A percentile compares a stretch with the other conserved stretches of the same genome.
These are phyloP conservation scores for Drosophila hamatofila DNA, from an alignment of 2,888 invertebrate genomes.

Conservation along the genomic window DNA sequence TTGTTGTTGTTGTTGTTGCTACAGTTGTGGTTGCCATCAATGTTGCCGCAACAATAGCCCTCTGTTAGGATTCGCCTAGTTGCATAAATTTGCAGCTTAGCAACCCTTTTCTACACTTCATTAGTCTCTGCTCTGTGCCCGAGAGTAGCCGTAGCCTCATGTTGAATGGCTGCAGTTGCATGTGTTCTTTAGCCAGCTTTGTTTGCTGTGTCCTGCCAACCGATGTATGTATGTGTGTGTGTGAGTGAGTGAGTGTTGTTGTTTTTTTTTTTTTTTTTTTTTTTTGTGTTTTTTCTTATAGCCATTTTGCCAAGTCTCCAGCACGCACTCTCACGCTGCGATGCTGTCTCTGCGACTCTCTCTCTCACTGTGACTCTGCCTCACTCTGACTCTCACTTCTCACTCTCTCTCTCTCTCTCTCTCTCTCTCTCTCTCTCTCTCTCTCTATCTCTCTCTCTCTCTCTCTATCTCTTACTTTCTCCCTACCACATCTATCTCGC, in stretches of 20 bases:
- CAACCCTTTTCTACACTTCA: constrained; percentile 58
- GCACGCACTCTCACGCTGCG: constrained; percentile 12
- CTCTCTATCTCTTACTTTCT: background rate
- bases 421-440: background rate
- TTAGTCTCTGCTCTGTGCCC: constrained; percentile 33
- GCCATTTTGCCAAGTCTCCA: constrained; percentile 19
- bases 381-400: background rate
- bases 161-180: constrained; percentile 12
- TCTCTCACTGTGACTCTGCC: background rate
- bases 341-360: background rate
- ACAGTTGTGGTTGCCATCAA: background rate
- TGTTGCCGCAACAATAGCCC: background rate
- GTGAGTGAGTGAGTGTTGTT: background rate
- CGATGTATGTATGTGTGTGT: background rate
- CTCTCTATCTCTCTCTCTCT: background rate
- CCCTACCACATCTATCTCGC: constrained; percentile 19
- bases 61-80: background rate
- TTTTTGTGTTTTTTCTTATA: background rate
- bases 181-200: constrained; percentile 3
- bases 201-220: too few relatives aligned
- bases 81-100: constrained; percentile 52
- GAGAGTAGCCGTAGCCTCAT: background rate
- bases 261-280: background rate
- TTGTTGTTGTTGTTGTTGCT: background rate
- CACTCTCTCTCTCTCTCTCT: background rate